A percentile compares a stretch with the other conserved stretches of the same genome.
phyloP scores from a whole-genome alignment of 2,888 invertebrate species.

The Tenodera sinensis region DNA sequence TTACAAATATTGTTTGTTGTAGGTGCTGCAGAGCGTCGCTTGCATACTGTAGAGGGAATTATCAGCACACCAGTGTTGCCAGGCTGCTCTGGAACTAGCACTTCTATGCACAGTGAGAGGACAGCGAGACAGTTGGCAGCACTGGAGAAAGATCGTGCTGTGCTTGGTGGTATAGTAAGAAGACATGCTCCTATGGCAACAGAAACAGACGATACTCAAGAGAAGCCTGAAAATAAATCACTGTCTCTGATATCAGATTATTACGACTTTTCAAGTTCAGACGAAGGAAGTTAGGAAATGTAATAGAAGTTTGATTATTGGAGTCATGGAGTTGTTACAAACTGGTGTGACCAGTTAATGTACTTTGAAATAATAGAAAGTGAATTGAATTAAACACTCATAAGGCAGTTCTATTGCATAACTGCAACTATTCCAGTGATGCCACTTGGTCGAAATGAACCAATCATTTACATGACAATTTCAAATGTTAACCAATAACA shows the following conservation, averaged over 20 bases:
- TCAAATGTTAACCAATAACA: too few species aligned
- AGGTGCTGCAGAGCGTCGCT: conserved; percentile 16
- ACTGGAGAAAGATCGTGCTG: background rate
- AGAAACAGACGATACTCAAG: background rate
- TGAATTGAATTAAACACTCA: too few species aligned
- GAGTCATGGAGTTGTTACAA: too few species aligned
- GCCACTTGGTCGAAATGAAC: too few species aligned
- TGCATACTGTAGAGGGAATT: conserved; percentile 49
- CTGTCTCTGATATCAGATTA: background rate
- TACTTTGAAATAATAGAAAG: too few species aligned
- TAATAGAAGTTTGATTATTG: too few species aligned
- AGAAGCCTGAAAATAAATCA: background rate
- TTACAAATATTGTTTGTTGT: background rate
- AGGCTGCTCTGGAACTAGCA: conserved; percentile 39
- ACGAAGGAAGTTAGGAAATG: background rate
- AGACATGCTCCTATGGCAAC: background rate
- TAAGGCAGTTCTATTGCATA: too few species aligned
- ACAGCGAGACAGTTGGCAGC: conserved; percentile 18
- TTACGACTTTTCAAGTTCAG: background rate
- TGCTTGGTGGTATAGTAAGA: background rate
- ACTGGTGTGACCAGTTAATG: too few species aligned
- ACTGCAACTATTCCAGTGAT: too few species aligned
- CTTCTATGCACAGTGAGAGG: conserved; percentile 13
- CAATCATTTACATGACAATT: too few species aligned
- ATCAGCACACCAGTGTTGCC: conserved; percentile 55